These are phyloP conservation scores for Biston stratarius DNA, from an alignment of 2,888 invertebrate genomes.

Conservation along the genomic window DNA sequence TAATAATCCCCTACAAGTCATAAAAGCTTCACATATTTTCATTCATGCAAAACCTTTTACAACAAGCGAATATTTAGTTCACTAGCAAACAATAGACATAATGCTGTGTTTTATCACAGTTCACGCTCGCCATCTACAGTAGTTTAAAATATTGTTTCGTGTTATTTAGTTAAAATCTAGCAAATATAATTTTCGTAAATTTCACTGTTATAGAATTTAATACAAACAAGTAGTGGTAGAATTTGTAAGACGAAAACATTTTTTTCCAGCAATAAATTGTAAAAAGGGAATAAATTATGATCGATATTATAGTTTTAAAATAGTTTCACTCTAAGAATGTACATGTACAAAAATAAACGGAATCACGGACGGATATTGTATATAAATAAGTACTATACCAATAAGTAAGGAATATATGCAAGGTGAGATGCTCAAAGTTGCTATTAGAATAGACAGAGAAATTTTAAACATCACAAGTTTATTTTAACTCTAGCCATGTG, in stretches of 20 bases:
- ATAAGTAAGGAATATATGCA: conserved; percentile 8
- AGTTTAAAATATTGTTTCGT: conserved; percentile 14
- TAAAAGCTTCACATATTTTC: conserved; percentile 13
- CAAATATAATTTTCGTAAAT: conserved; percentile 10
- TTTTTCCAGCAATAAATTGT: too few species aligned
- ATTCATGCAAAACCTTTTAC: conserved; percentile 8
- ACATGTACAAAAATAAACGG: conserved; percentile 1
- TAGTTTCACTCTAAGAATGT: neutral
- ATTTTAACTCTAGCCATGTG: conserved; percentile 71
- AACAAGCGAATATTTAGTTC: conserved; percentile 25
- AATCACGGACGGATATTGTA: conserved; percentile 26
- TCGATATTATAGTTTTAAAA: neutral
- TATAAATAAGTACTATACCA: conserved; percentile 19
- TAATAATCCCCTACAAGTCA: neutral
- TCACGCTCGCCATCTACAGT: conserved; percentile 14
- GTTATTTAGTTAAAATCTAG: conserved; percentile 11
- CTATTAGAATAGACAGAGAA: neutral
- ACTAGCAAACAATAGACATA: conserved; percentile 23
- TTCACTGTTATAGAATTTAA: conserved; percentile 8
- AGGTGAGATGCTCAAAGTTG: neutral
- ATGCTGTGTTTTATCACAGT: conserved; percentile 30
- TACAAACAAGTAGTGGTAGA: too few species aligned
- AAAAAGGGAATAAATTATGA: too few species aligned
- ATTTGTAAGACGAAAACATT: neutral
- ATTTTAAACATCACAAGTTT: conserved; percentile 52